Base-by-base conservation (phyloP, 2,113 vertebrate species). In the Origma solitaria region DNA sequence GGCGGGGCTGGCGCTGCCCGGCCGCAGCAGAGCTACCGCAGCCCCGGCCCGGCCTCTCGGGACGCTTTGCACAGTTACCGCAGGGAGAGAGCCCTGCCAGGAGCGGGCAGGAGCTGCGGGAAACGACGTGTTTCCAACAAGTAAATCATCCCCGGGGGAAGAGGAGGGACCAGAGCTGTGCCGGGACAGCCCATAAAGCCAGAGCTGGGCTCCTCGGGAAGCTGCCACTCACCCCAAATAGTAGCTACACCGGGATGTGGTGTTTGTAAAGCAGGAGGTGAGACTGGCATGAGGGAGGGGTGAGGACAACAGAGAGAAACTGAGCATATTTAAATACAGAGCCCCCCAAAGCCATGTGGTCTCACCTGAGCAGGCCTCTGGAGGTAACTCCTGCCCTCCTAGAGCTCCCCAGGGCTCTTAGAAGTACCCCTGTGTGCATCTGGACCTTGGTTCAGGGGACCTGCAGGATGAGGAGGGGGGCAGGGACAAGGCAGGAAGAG, bases 251-350 rank as follows among this genome's bases (percentile, higher is more conserved):
- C 1, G 2, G 20, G 28, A 16, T 35, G 13, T 8, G 1, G 31
- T 2, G 24, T 30, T 37, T 44, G n/a, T 42, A 14, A 35, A 61
- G 38, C 27, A 49, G 24, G 40, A 75, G 49, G 35, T 0, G 1
- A 79, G 47, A 37, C 4, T 1, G 23, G 57, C n/a, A 14, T 5
- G 8, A 38, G 12, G 20, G 11, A 22, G 0, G 0, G 6, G 10
- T 24, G 6, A 47, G 8, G 7, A 20, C 7, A 5, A 21, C 11
- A 2, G 19, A 33, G n/a, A 16, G 18, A 49, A 72, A 40, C 16
- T 2, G 17, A 44, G 21, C 2, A 0, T 8, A 10, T 30, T 62
- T 70, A 35, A 71, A 30, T 6, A 7, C 33, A 44, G 54, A 71
- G 44, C 31, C 16, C 31, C 16, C 47, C 45, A 15, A 2, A 70